Base-by-base conservation (phyloP, 2,797 vertebrate species). In the Martes flavigula region DNA sequence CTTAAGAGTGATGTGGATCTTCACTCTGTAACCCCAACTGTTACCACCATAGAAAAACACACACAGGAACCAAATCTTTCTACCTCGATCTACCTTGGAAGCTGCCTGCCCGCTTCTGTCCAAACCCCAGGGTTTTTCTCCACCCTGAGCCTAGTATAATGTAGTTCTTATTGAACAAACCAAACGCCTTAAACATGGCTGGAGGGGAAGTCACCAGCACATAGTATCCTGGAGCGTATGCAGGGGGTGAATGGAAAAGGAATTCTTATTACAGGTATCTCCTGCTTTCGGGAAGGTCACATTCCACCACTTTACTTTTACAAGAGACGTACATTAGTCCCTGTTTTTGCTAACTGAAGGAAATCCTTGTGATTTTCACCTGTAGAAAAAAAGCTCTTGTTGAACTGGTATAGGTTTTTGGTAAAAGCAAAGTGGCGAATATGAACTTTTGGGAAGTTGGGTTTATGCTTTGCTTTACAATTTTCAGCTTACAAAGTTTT, bases 121-220 rank as follows among this genome's bases (percentile, higher is more conserved):
- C 35, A 70, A 48, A 62, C 5, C 4, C 5, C 13, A 60, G 32
- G 25, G 1, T 20, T 40, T 82, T 58, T 75, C 1, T 27, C 11
- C 5, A 83, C 18, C 15, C 1, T 5, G 0, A 20, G 6, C 23
- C 81, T 35, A 9, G 13, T 23, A 83, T 0, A 64, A 68, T 46
- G 64, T 13, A 38, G 35, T 70, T 87, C 21, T 72, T 60, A 27
- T 32, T 73, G 62, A 62, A 93, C 62, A 90, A 90, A 43, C 21
- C 27, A 84, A 38, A 86, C 12, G n/a, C 90, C 35, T 68, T 73
- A 43, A 35, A 23, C 3, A 14, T 79, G 35, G 2, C 1, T 20
- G 20, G n/a, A 56, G 25, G 40, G 21, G 35, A 68, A 77, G 3
- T 54, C 10, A 54, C 15, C 23, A 62, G 40, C 5, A 62, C 4